Base-by-base conservation (phyloP, 2,113 vertebrate species). In the Eira barbara region DNA sequence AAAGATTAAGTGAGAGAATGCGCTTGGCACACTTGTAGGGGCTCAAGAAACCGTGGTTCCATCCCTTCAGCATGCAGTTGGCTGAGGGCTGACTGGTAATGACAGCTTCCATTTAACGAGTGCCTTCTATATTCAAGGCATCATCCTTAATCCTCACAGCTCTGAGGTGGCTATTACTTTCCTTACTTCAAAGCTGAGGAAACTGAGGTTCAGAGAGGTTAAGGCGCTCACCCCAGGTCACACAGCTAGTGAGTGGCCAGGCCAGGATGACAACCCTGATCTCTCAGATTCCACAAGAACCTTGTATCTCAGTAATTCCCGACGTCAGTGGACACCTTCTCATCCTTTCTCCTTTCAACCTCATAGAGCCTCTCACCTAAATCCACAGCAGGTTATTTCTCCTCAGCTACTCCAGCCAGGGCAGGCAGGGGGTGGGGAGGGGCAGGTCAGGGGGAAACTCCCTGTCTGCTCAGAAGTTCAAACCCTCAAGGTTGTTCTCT, bases 401-500 rank as follows among this genome's bases (percentile, higher is more conserved):
- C 57, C 82, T 27, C 11, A 3, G 73, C 61, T n/a, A 29, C 21
- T 52, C 34, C 42, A 52, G 59, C n/a, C 23, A 13, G 20, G 59
- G 57, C 9, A 27, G 20, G 27, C 55, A 4, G 36, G 36, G 3
- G 12, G 21, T 18, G 7, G 23, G 23, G 23, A 55, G 49, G 82
- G 71, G 27, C 34, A 27, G 21, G 29, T n/a, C 31, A 18, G 45
- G 49, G 83, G 71, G 21, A n/a, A 36, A 55, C 59, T 65, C 45
- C 9, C 27, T 52, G 20, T 36, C 91, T 59, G 20, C n/a, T 78
- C 67, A 83, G 74, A 94, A 39, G 23, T 52, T 47, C 49, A 47
- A n/a, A 90, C 47, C 94, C 86, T 96, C 80, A 89, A 73, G 31
- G 9, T 94, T 97, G 97, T 59, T 85, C n/a, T 98, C 57, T 97